Evolutionary conservation across 2,113 vertebrate genomes (phyloP), one percentile per base, ranked within the genome.

Genomic region (Callocephalon fimbriatum): DNA sequence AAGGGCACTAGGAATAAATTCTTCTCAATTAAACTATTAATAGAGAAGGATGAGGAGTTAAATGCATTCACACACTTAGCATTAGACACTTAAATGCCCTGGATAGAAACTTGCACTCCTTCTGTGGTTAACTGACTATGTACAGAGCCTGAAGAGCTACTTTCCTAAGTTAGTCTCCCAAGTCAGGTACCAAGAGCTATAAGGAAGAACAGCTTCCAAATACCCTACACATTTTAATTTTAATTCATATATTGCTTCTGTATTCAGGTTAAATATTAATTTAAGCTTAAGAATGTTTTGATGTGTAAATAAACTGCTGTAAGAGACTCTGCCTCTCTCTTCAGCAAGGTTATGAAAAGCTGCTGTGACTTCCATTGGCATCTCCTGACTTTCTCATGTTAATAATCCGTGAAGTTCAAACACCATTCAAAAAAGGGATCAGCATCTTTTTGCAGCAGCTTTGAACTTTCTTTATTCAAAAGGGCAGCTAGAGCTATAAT

Each of bases 401-500:
- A 88, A 85, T 89, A 53, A 53, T 29, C 86, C 4, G 0, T 77
- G 76, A 92, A 75, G 73, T 95, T 87, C 76, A 91, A 96, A 85
- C 25, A 84, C 44, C 51, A 22, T 92, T 81, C 61, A 75, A 32
- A 72, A 90, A 95, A 85, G 61, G 3, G 15, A 89, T 85, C 76
- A 91, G 32, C 32, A 15, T 75, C 61, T 82, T 84, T 93, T 59
- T 87, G 72, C 58, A 86, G 56, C 56, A 86, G 82, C 88, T 95
- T 95, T 97, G 95, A 97, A 87, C 73, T 76, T 82, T 63, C 77
- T 83, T 94, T 93, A 38, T 95, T 85, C 56, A 45, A 87, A 95
- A 96, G 73, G 86, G 53, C 83, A 93, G 37, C 83, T 68, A 62
- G 61, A 91, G 53, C 56, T 92, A 78, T 89, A 95, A 94, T 87